phyloP scores from a whole-genome alignment of 2,888 invertebrate species.

The Acanthococcus lagerstroemiae region DNA sequence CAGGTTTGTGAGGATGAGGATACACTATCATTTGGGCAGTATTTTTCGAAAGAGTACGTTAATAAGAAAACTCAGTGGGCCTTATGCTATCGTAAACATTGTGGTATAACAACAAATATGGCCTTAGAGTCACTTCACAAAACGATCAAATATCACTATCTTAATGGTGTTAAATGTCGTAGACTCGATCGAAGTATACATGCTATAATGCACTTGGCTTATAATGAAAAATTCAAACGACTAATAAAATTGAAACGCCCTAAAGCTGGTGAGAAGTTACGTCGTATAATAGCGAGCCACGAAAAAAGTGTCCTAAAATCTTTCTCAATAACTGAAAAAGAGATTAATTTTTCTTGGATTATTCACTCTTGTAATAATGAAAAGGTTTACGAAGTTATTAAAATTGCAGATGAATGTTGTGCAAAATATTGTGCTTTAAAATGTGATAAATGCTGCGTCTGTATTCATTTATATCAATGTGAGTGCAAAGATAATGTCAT shows the following conservation, averaged over 20 bases:
- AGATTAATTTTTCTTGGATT: not conserved
- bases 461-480: not conserved
- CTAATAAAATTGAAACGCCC: not conserved
- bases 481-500: not conserved
- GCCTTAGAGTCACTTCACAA: not conserved
- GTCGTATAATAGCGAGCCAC: not conserved
- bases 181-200: not conserved
- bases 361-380: not conserved
- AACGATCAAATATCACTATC: not conserved
- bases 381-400: not conserved
- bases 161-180: not conserved
- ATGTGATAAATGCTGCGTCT: not conserved
- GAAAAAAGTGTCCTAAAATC: not conserved
- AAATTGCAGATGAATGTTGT: not conserved
- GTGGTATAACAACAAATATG: not conserved
- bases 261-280: not conserved
- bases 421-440: not conserved
- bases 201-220: not conserved
- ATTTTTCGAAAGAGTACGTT: not conserved
- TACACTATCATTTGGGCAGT: not conserved
- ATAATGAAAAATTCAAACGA: not conserved
- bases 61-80: not conserved
- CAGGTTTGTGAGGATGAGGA: not conserved
- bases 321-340: not conserved
- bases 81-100: not conserved